Conservation (phyloP, 2,113 vertebrate genomes). For the Bubo scandiacus region DNA sequence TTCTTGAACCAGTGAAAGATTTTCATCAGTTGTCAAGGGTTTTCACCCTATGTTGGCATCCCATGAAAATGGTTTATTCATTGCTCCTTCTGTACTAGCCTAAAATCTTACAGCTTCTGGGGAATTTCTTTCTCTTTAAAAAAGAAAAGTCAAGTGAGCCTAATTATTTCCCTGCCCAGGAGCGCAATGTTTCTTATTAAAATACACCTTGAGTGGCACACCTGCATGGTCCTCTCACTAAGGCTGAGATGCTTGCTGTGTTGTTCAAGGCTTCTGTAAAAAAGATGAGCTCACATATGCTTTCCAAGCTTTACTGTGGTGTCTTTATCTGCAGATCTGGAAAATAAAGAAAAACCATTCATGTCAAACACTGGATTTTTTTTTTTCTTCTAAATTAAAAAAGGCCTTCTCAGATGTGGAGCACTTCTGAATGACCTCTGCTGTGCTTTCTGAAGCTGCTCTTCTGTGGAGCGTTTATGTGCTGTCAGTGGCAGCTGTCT, state of each 20-base stretch:
- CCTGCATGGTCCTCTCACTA: neutral
- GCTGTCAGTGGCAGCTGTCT: conserved; percentile 1
- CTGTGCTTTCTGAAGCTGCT: conserved; percentile 10
- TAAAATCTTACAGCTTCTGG: neutral
- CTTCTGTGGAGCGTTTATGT: neutral
- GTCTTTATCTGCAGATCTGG: neutral
- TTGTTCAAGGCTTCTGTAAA: neutral
- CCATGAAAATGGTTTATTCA: neutral
- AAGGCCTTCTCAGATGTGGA: neutral
- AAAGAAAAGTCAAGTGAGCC: neutral
- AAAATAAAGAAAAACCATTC: conserved; percentile 21
- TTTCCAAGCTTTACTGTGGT: neutral
- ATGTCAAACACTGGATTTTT: neutral
- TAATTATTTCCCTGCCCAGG: neutral
- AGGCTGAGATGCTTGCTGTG: neutral
- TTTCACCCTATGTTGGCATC: neutral
- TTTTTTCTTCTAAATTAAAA: conserved; percentile 32
- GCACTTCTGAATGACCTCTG: conserved; percentile 2
- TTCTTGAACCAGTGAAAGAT: conserved; percentile 21
- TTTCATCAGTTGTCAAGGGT: neutral
- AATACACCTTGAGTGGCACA: neutral
- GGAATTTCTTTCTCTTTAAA: neutral
- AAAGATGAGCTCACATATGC: neutral
- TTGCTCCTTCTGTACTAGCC: neutral
- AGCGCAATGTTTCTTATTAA: neutral